Evolutionary conservation across 2,888 invertebrate genomes (phyloP).

Genomic region (Taphrorychus bicolor): DNA sequence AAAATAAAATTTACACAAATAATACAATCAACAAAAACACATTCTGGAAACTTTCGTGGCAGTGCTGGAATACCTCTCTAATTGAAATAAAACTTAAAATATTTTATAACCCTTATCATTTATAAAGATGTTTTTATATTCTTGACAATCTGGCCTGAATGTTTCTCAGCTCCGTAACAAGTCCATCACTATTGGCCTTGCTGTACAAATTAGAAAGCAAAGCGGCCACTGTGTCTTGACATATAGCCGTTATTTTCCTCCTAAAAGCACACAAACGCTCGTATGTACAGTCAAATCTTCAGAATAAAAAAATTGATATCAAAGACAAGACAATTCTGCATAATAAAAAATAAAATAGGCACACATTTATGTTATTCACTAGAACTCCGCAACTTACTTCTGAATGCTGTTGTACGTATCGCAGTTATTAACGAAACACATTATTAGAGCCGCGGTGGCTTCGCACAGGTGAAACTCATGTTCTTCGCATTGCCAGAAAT

Average conservation of each 20-base stretch:
- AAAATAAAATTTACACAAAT: too few relatives aligned
- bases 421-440: slow-evolving; percentile 71
- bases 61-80: too few relatives aligned
- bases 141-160: slow-evolving; percentile 69
- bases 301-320: slow-evolving; percentile 49
- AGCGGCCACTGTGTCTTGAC: slow-evolving; percentile 77
- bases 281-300: too few relatives aligned
- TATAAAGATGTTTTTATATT: slow-evolving; percentile 72
- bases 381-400: slow-evolving; percentile 55
- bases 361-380: not conserved
- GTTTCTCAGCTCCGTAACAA: slow-evolving; percentile 66
- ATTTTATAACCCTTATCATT: too few relatives aligned
- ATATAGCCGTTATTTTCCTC: slow-evolving; percentile 71
- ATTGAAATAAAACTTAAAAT: too few relatives aligned
- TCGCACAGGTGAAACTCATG: slow-evolving; percentile 86
- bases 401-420: slow-evolving; percentile 63
- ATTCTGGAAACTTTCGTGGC: too few relatives aligned
- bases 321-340: not conserved
- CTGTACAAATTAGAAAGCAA: slow-evolving; percentile 80
- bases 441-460: slow-evolving; percentile 76
- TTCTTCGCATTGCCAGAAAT: slow-evolving; percentile 84
- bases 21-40: too few relatives aligned
- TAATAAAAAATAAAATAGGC: not conserved
- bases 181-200: slow-evolving; percentile 70
- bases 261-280: too few relatives aligned